Percentiles rank a stretch among this genome's conserved stretches.
Evolutionary conservation across 2,888 invertebrate genomes (phyloP).

Genomic region (Malthinus flaveolus): DNA sequence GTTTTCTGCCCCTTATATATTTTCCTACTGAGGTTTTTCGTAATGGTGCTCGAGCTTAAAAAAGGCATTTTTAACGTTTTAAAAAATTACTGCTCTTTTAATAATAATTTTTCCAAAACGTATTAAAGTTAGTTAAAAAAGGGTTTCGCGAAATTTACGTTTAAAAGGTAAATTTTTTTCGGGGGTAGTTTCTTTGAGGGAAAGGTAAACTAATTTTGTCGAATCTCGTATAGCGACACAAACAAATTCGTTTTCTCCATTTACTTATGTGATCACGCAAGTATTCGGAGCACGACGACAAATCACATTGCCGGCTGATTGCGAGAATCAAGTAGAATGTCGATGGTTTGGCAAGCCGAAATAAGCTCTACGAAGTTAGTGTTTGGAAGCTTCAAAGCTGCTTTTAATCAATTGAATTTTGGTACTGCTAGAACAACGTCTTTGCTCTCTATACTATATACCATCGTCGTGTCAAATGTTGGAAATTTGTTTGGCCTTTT

Average conservation of each 20-base stretch:
- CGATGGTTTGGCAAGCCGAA: slow-evolving; percentile 30
- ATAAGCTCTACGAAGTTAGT: slow-evolving; percentile 28
- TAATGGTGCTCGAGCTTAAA: slow-evolving; percentile 30
- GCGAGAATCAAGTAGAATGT: slow-evolving; percentile 45
- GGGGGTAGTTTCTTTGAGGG: not conserved
- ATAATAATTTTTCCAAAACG: no score
- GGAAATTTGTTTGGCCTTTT: slow-evolving; percentile 6
- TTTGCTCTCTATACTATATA: slow-evolving; percentile 7
- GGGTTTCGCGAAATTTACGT: not conserved
- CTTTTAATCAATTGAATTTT: slow-evolving; percentile 34
- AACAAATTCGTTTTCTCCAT: slow-evolving; percentile 49
- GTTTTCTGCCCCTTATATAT: slow-evolving; percentile 33
- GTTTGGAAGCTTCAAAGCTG: slow-evolving; percentile 33
- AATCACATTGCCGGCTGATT: slow-evolving; percentile 49
- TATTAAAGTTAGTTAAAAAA: no score
- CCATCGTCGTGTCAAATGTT: slow-evolving; percentile 7
- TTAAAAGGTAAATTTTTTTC: not conserved
- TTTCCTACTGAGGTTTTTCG: slow-evolving; percentile 34
- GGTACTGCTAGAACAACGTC: slow-evolving; percentile 28
- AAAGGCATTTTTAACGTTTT: slow-evolving; percentile 6
- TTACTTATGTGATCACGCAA: slow-evolving; percentile 44
- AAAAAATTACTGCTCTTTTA: slow-evolving; percentile 1
- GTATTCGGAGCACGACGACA: slow-evolving; percentile 46
- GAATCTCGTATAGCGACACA: slow-evolving; percentile 43
- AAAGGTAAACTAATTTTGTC: slow-evolving; percentile 38